These are phyloP conservation scores for Andrena fulva DNA, from an alignment of 2,888 invertebrate genomes.

Conservation along the genomic window DNA sequence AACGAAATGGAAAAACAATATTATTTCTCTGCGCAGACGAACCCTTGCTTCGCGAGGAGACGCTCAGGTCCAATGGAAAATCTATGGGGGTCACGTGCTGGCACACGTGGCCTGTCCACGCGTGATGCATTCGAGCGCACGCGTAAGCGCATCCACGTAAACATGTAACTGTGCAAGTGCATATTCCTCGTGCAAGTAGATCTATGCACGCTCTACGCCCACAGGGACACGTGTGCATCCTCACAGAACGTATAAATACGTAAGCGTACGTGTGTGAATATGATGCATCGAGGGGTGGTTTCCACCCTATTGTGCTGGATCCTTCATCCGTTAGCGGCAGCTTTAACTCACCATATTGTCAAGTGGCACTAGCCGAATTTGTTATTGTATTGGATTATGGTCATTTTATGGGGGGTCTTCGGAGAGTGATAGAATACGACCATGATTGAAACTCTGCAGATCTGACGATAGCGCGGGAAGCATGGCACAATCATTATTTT, in stretches of 20 bases:
- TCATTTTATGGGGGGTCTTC: slow-evolving; percentile 32
- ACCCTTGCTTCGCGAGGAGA: slow-evolving; percentile 74
- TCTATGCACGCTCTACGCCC: slow-evolving; percentile 53
- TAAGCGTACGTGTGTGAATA: slow-evolving; percentile 38
- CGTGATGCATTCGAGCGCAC: slow-evolving; percentile 61
- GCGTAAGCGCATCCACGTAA: slow-evolving; percentile 65
- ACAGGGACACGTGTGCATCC: slow-evolving; percentile 60
- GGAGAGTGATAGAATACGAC: not conserved
- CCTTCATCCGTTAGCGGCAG: slow-evolving; percentile 69
- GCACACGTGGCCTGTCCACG: slow-evolving; percentile 76
- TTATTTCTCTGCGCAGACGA: slow-evolving; percentile 69
- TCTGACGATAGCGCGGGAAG: not conserved
- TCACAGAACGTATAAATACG: slow-evolving; percentile 41
- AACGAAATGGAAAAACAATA: slow-evolving; percentile 78
- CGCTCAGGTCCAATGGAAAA: slow-evolving; percentile 65
- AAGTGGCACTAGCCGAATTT: slow-evolving; percentile 82
- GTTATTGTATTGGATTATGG: slow-evolving; percentile 81
- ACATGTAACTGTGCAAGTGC: slow-evolving; percentile 68
- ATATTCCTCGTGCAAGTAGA: slow-evolving; percentile 42
- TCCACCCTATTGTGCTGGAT: slow-evolving; percentile 73
- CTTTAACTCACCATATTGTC: slow-evolving; percentile 81
- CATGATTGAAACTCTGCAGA: not conserved
- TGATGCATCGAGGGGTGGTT: slow-evolving; percentile 64
- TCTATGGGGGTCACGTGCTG: slow-evolving; percentile 75
- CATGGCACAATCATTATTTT: not conserved